Conservation (phyloP, 2,888 invertebrate species). For the Diploptera punctata region DNA sequence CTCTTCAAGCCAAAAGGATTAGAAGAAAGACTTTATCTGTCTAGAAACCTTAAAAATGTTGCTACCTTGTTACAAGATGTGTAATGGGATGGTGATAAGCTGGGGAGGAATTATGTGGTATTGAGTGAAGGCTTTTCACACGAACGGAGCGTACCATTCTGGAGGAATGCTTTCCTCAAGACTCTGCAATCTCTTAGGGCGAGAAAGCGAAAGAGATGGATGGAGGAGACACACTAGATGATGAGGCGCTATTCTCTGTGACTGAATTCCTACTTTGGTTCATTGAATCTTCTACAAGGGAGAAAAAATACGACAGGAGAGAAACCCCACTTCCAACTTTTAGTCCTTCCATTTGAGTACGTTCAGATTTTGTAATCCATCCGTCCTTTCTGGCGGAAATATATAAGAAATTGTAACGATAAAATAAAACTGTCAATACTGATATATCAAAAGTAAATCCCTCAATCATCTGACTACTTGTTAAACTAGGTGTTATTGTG, state of each 20-base stretch:
- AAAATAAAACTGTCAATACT: no score
- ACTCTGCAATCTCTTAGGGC: background rate
- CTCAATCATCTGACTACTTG: no score
- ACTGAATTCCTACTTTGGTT: background rate
- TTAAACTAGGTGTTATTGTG: no score
- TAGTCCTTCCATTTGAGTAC: background rate
- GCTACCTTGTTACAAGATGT: background rate
- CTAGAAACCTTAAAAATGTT: background rate
- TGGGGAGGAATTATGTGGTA: background rate
- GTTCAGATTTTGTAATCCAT: constrained; percentile 14
- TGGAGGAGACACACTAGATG: background rate
- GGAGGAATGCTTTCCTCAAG: background rate
- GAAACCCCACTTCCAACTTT: background rate
- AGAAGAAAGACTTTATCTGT: background rate
- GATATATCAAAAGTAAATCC: no score
- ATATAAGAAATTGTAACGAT: no score
- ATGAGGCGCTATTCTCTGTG: background rate
- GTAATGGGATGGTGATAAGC: background rate
- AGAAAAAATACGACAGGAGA: background rate
- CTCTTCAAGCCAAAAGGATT: background rate
- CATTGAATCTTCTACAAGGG: background rate
- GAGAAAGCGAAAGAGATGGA: background rate
- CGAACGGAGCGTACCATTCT: background rate
- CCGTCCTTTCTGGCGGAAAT: no score
- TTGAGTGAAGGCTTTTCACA: background rate